phyloP scores from a whole-genome alignment of 2,888 invertebrate species.

The Clunio marinus region DNA sequence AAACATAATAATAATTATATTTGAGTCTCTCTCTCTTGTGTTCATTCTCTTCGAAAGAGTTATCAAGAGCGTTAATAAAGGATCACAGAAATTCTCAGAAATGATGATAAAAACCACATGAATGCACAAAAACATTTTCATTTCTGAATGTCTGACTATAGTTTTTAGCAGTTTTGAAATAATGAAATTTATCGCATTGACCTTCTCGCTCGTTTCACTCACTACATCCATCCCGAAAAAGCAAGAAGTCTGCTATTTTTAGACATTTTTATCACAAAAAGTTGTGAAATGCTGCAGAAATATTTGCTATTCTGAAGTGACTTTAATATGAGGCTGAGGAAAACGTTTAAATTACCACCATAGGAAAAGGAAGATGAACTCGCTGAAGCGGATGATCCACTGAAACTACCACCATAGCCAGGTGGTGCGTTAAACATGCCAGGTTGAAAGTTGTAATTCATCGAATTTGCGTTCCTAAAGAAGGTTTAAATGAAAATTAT shows the following conservation, averaged over 20 bases:
- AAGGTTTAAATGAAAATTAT: not conserved
- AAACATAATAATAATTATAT: not conserved
- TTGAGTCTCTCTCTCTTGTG: too few species aligned
- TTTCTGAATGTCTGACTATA: not conserved
- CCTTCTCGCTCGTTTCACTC: not conserved
- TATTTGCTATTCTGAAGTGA: not conserved
- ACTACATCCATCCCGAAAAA: not conserved
- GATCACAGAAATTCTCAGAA: not conserved
- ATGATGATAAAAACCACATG: not conserved
- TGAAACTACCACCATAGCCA: not conserved
- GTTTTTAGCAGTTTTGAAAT: not conserved
- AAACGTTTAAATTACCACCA: not conserved
- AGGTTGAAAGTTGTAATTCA: conserved; percentile 1
- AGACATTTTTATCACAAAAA: conserved; percentile 28
- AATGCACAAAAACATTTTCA: not conserved
- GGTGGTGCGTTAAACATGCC: not conserved
- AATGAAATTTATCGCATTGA: conserved; percentile 2
- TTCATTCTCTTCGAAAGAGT: too few species aligned
- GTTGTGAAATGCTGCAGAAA: conserved; percentile 4
- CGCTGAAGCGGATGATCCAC: conserved; percentile 15
- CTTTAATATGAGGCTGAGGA: not conserved
- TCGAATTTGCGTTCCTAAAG: conserved; percentile 12
- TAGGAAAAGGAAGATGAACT: conserved; percentile 8
- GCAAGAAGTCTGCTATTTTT: conserved; percentile 24
- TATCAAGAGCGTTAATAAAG: not conserved